Percentiles rank a stretch among this genome's conserved stretches.
These are phyloP conservation scores for Onthophagus sagittarius DNA, from an alignment of 2,888 invertebrate species.

Conservation along the genomic window DNA sequence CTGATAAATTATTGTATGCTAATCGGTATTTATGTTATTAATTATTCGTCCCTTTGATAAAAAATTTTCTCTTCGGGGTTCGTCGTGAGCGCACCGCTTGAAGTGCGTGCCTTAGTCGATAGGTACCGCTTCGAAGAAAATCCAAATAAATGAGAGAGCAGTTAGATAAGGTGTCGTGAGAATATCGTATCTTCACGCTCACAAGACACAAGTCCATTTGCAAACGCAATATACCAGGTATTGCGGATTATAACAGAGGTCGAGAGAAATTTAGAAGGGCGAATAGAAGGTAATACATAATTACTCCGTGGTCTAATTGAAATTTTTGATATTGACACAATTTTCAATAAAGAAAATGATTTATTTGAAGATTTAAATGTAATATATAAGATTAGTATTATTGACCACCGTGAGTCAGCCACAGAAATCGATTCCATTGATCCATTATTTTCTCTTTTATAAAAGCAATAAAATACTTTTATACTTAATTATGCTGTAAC, in stretches of 20 bases:
- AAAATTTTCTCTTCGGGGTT: neutral
- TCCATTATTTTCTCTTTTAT: neutral
- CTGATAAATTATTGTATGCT: constrained; percentile 21
- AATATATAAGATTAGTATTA: neutral
- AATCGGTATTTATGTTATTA: constrained; percentile 20
- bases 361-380: no score
- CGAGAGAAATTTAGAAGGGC: neutral
- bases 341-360: neutral
- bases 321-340: no score
- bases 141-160: neutral
- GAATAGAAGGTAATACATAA: neutral
- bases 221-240: neutral
- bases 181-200: neutral
- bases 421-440: neutral
- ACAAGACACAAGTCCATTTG: neutral
- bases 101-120: neutral
- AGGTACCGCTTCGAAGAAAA: neutral
- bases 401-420: neutral
- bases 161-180: neutral
- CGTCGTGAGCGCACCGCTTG: neutral
- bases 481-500: neutral
- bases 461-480: neutral
- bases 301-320: neutral
- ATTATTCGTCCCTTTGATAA: constrained; percentile 8
- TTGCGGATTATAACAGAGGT: neutral